These are phyloP conservation scores for Acronicta alni DNA, from an alignment of 2,888 invertebrate genomes.

Conservation along the genomic window DNA sequence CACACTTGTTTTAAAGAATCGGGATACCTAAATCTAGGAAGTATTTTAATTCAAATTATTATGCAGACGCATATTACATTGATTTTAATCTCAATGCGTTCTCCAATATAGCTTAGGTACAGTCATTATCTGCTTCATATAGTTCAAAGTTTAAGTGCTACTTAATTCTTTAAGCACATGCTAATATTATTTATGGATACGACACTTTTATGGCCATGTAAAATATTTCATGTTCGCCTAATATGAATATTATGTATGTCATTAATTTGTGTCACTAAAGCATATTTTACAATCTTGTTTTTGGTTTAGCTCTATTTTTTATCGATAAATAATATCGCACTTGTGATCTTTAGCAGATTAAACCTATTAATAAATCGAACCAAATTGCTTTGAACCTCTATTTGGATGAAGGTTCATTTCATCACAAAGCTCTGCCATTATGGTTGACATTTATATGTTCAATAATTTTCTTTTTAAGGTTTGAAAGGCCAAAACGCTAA, in stretches of 20 bases:
- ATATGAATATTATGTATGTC: slow-evolving; percentile 43
- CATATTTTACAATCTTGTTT: slow-evolving; percentile 20
- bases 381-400: slow-evolving; percentile 1
- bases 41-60: neutral
- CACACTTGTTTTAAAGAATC: neutral
- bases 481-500: no score
- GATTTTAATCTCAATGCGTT: slow-evolving; percentile 4
- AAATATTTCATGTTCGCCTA: slow-evolving; percentile 41
- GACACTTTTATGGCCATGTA: slow-evolving; percentile 46
- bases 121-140: slow-evolving; percentile 11
- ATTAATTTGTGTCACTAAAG: slow-evolving; percentile 44
- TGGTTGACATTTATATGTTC: no score
- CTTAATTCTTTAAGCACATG: slow-evolving; percentile 29
- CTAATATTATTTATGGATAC: slow-evolving; percentile 36
- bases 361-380: slow-evolving; percentile 21
- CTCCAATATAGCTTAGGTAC: slow-evolving; percentile 12
- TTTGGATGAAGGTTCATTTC: no score
- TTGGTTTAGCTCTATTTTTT: slow-evolving; percentile 25
- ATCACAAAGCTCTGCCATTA: no score
- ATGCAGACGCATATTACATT: neutral
- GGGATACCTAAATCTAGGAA: neutral
- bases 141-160: slow-evolving; percentile 49
- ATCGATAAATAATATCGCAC: slow-evolving; percentile 20
- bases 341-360: slow-evolving; percentile 22
- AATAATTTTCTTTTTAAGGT: no score